Evolutionary conservation across 2,797 vertebrate species (phyloP), one percentile per base, ranked within the genome.

Genomic region (Anomalospiza imberbis): DNA sequence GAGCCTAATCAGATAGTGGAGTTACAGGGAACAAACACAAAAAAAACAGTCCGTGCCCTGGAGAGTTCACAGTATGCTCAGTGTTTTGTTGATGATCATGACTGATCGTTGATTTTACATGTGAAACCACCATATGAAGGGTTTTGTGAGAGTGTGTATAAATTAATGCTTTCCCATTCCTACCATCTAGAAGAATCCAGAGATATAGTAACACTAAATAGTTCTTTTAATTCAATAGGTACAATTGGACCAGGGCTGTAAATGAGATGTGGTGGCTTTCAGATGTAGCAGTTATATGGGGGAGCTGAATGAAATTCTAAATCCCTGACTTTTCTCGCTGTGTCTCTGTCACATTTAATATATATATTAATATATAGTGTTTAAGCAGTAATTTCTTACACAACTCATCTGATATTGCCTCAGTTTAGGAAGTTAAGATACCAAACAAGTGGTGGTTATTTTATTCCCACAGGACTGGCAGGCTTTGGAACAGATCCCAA

Each of bases 1-100:
- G 92, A 95, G 91, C 47, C 85, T 91, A 95, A 95, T 95, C 93
- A 94, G 65, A 34, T 42, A 85, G 61, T 7, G 2, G n/a, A 89
- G 51, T 95, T 89, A n/a, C 17, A n/a, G 70, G 72, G 76, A 94
- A 55, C 22, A 89, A 86, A 65, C 16, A 24, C n/a, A 57, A 67
- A 72, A 74, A 72, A 40, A 29, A 4, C 21, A 38, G 61, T 36
- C 48, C 12, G 1, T 53, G 42, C 63, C 57, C 65, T 47, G 36
- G 62, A 86, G 63, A 88, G 36, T 44, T 92, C 1, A 0, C 76
- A 45, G 3, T 47, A 47, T 91, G 62, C 55, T 87, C 48, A 17
- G 68, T 40, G n/a, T 44, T 74, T 67, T 7, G 0, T 72, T 83
- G 50, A n/a, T 91, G 68, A 55, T 89, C 50, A 9, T 1, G 1